Base-by-base conservation (phyloP, 92 coral and sea anemone species). In the Heliopora coerulea region DNA sequence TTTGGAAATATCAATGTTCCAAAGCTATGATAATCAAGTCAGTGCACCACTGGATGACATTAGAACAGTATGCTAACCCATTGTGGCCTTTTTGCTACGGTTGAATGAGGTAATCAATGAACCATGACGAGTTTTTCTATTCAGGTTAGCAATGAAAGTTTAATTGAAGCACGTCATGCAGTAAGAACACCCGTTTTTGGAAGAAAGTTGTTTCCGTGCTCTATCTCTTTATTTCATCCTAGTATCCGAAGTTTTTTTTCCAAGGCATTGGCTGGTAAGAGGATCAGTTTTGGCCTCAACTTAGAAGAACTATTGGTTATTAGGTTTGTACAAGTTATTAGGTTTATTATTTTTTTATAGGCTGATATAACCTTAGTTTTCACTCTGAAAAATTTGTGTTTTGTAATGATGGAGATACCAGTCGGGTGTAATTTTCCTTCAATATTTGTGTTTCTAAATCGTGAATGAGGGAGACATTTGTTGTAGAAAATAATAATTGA, bases 311-410 rank as follows among this genome's bases (percentile, higher is more conserved):
- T 56, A 67, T 13, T 24, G 29, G 59, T 26, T 46, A 46, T 56
- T 67, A 67, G 74, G 74, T 67, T 44, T 44, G 74, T 44, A 67
- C 74, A n/a, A n/a, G n/a, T n/a, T n/a, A n/a, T n/a, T n/a, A n/a
- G n/a, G n/a, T 35, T 12, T 25, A 2, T 20, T 67, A 27, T 67
- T 26, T 59, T 59, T 28, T 26, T 56, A 56, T 19, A 4, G 42
- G 6, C 11, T 37, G 42, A 37, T 37, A 11, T 4, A 37, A 11
- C 11, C 4, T 4, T 11, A 37, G 42, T 4, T 4, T 37, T 37
- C 11, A 37, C 42, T 37, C 42, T 4, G 11, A 37, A 11, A 11
- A 11, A 37, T 37, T 37, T 37, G 42, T 37, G 42, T 37, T 37
- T 37, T 11, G 4, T 37, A 37, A 37, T 37, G 11, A 37, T 37